Conservation (phyloP, 2,888 invertebrate species). For the Spatulosminthurus flaviceps region DNA sequence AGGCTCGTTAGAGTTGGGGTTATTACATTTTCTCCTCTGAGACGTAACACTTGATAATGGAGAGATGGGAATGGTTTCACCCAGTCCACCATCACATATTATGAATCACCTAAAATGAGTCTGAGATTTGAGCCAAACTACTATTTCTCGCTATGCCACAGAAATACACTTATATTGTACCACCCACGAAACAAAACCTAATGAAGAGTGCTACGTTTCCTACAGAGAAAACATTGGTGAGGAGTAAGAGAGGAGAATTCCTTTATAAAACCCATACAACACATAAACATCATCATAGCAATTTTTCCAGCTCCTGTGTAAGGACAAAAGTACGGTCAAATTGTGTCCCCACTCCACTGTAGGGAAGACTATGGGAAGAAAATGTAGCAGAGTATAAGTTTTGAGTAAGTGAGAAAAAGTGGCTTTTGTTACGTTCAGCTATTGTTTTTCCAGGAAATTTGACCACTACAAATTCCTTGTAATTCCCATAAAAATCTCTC, state of each 20-base stretch:
- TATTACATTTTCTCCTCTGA: constrained; percentile 36
- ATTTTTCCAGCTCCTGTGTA: too few species aligned
- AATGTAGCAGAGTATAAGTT: not conserved
- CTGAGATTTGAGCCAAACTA: constrained; percentile 21
- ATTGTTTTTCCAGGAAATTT: constrained; percentile 37
- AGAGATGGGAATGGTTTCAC: constrained; percentile 26
- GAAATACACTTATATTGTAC: not conserved
- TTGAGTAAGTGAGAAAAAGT: not conserved
- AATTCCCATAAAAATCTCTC: constrained; percentile 7
- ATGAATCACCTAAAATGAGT: constrained; percentile 59
- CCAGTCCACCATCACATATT: constrained; percentile 33
- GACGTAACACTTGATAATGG: constrained; percentile 37
- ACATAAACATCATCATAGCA: too few species aligned
- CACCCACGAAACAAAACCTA: not conserved
- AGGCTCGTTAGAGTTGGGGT: constrained; percentile 46
- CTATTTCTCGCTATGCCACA: not conserved
- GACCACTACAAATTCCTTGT: constrained; percentile 19
- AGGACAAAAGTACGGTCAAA: too few species aligned
- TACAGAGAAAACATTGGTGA: constrained; percentile 3
- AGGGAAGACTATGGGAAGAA: not conserved
- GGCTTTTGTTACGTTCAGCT: not conserved
- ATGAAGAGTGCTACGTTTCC: not conserved
- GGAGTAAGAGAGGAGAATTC: too few species aligned
- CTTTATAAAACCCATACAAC: too few species aligned
- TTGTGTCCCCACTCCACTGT: too few species aligned